Conservation (phyloP, 2,797 vertebrate genomes). For the Lutjanus campechanus region DNA sequence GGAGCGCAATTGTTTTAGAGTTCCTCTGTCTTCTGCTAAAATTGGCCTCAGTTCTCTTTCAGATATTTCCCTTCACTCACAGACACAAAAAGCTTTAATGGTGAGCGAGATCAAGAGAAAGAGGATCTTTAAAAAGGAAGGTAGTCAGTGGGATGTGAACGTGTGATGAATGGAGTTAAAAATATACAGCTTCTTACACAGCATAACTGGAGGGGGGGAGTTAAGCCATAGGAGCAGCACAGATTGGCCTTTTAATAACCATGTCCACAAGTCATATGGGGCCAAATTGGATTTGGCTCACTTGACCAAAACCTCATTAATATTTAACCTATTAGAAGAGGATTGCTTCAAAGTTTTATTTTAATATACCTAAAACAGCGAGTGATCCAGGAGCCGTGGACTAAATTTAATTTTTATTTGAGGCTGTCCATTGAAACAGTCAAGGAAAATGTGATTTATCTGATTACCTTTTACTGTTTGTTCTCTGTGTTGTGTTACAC, state of each 20-base stretch:
- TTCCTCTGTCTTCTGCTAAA: constrained; percentile 61
- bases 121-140: constrained; percentile 50
- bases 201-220: constrained; percentile 54
- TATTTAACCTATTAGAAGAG: constrained; percentile 77
- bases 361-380: constrained; percentile 67
- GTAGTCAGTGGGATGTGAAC: constrained; percentile 53
- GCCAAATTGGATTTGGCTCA: constrained; percentile 83
- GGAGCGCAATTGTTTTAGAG: constrained; percentile 69
- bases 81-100: constrained; percentile 63
- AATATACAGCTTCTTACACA: constrained; percentile 64
- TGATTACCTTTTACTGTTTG: constrained; percentile 41
- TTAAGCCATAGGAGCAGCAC: constrained; percentile 71
- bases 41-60: constrained; percentile 62
- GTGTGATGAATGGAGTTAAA: constrained; percentile 69
- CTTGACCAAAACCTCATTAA: constrained; percentile 83
- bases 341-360: constrained; percentile 75
- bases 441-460: constrained; percentile 48
- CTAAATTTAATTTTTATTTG: constrained; percentile 62
- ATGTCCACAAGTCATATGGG: constrained; percentile 77
- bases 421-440: constrained; percentile 37
- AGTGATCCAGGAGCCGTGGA: constrained; percentile 42
- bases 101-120: constrained; percentile 53
- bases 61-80: constrained; percentile 59
- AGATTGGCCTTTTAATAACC: constrained; percentile 81
- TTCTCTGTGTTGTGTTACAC: constrained; percentile 36